phyloP scores from a whole-genome alignment of 2,113 vertebrate genomes.

The Megaceryle maxima region DNA sequence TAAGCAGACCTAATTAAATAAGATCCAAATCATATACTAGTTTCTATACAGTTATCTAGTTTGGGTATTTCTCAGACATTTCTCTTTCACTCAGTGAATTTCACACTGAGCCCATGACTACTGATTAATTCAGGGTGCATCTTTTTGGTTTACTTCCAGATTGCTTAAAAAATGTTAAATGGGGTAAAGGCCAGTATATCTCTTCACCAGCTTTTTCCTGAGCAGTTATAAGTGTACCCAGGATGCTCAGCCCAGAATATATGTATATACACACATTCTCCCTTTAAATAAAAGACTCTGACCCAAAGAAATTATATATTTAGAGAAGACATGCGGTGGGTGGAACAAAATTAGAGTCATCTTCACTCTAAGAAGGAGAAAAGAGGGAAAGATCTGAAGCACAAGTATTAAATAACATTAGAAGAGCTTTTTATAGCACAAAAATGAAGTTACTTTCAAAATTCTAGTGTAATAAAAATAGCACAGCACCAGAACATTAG shows the following conservation, averaged over 20 bases:
- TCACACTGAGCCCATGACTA: background rate
- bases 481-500: background rate
- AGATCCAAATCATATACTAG: background rate
- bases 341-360: conserved; percentile 17
- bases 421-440: background rate
- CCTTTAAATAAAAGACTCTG: background rate
- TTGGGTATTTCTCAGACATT: background rate
- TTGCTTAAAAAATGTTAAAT: background rate
- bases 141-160: background rate
- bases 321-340: conserved; percentile 1
- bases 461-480: background rate
- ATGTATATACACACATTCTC: background rate
- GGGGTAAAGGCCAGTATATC: background rate
- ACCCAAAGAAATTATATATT: conserved; percentile 9
- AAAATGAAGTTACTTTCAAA: background rate
- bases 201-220: background rate
- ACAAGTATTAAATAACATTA: conserved; percentile 32
- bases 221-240: background rate
- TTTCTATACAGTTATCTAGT: background rate
- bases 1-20: background rate
- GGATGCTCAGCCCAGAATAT: background rate
- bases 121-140: background rate
- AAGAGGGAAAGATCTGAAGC: background rate
- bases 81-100: background rate
- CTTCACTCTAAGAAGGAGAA: background rate